Evolutionary conservation across 2,113 vertebrate species (phyloP).

Genomic region (Ceuthmochares aereus): DNA sequence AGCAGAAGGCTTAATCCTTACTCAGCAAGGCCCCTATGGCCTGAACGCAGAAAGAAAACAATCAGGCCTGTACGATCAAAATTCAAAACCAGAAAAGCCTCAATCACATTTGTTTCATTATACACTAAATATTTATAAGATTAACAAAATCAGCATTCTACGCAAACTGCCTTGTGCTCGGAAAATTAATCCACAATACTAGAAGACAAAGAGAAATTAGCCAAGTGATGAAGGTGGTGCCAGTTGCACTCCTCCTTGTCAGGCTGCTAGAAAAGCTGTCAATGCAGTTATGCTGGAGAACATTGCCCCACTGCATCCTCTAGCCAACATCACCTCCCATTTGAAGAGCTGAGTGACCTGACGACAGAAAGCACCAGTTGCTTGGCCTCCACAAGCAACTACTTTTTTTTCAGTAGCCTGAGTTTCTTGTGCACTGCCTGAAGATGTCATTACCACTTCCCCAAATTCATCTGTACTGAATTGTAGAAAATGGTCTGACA

Average conservation of each 20-base stretch:
- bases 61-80: not conserved
- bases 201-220: not conserved
- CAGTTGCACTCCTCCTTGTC: not conserved
- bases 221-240: not conserved
- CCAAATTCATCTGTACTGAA: not conserved
- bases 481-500: not conserved
- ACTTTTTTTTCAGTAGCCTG: not conserved
- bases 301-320: accelerated
- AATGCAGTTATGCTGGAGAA: accelerated
- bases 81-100: not conserved
- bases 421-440: not conserved
- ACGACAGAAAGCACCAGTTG: not conserved
- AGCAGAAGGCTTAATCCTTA: not conserved
- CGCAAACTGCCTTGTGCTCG: not conserved
- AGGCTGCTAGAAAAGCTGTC: not conserved
- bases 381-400: not conserved
- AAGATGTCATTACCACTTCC: not conserved
- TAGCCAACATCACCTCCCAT: accelerated
- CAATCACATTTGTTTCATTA: accelerated
- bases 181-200: not conserved
- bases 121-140: not conserved
- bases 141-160: not conserved
- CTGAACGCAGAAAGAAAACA: not conserved
- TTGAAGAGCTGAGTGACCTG: not conserved
- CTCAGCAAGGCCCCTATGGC: not conserved